Conservation (phyloP, 2,797 vertebrate genomes). For the Orientallactaga sibirica region DNA sequence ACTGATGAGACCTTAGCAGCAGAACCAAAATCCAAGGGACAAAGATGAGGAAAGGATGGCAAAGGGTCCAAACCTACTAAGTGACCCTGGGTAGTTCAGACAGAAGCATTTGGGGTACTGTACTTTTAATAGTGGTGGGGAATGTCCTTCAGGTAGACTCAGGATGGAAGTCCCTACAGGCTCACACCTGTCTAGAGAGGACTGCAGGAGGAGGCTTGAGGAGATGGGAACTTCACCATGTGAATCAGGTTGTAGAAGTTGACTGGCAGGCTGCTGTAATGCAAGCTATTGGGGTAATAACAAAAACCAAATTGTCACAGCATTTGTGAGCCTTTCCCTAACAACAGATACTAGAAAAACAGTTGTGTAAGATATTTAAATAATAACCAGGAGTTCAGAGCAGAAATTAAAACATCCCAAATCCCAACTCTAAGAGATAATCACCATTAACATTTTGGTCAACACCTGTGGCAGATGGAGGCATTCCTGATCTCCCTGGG, state of each 20-base stretch:
- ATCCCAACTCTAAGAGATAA: conserved; percentile 49
- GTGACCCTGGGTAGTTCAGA: background rate
- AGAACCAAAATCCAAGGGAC: background rate
- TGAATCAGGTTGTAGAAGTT: background rate
- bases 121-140: background rate
- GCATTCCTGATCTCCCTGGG: background rate
- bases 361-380: conserved; percentile 18
- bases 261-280: background rate
- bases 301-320: no score
- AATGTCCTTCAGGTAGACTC: fast-evolving
- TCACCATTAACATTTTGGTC: conserved; percentile 15
- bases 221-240: background rate
- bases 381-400: conserved; percentile 45
- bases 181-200: background rate
- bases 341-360: background rate
- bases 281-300: no score
- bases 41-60: background rate
- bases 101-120: fast-evolving
- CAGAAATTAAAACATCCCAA: conserved; percentile 25
- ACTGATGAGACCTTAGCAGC: background rate
- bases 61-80: background rate
- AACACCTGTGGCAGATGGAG: background rate
- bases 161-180: background rate
- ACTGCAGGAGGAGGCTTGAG: background rate
- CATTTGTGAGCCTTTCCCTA: background rate